These are phyloP conservation scores for Euphydryas editha DNA, from an alignment of 2,888 invertebrate genomes.

Conservation along the genomic window DNA sequence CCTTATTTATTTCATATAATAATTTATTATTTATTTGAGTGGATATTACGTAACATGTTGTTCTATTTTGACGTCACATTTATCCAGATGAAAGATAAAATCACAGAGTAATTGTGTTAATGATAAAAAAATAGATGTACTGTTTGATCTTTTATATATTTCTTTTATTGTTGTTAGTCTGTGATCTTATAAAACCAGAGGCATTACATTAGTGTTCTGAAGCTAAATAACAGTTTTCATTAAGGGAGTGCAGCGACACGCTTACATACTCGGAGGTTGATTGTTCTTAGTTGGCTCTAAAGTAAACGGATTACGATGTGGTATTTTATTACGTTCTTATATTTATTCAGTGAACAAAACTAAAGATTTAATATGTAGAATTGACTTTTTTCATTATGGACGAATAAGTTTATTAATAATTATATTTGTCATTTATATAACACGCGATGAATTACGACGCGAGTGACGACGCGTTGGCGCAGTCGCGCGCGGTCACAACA, in stretches of 20 bases:
- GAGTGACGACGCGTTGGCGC: too few relatives aligned
- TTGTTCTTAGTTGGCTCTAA: conserved; percentile 48
- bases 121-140: conserved; percentile 24
- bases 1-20: too few relatives aligned
- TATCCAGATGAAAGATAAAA: conserved; percentile 17
- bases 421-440: too few relatives aligned
- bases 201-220: conserved; percentile 45
- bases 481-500: too few relatives aligned
- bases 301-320: conserved; percentile 40
- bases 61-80: conserved; percentile 16
- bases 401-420: not conserved
- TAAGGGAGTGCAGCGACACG: conserved; percentile 48
- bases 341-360: conserved; percentile 22
- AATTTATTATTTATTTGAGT: conserved; percentile 8
- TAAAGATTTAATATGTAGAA: not conserved
- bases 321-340: conserved; percentile 37
- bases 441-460: too few relatives aligned
- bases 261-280: conserved; percentile 45
- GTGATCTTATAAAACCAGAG: conserved; percentile 45
- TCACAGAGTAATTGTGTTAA: conserved; percentile 27
- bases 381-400: not conserved
- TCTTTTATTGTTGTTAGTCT: conserved; percentile 37
- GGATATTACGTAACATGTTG: conserved; percentile 19
- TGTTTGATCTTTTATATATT: conserved; percentile 19
- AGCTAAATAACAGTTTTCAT: conserved; percentile 51